Conservation (phyloP, 2,888 invertebrate species). For the Aethes cnicana region DNA sequence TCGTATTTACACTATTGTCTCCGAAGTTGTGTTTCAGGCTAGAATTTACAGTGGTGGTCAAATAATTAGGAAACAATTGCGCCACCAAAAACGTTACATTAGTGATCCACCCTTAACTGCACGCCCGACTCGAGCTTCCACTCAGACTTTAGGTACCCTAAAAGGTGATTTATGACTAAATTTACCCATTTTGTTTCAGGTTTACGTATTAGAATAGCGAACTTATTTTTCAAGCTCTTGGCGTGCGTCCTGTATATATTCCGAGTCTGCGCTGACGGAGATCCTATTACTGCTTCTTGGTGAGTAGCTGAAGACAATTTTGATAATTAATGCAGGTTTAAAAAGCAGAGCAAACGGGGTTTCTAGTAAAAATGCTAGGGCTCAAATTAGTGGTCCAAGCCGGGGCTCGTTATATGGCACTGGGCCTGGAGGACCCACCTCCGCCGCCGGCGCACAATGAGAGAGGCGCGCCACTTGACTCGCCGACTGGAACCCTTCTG, state of each 20-base stretch:
- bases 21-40: too few relatives aligned
- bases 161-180: too few relatives aligned
- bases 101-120: too few relatives aligned
- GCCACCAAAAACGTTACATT: too few relatives aligned
- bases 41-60: too few relatives aligned
- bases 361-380: slow-evolving; percentile 8
- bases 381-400: slow-evolving; percentile 10
- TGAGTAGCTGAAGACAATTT: too few relatives aligned
- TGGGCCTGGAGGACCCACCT: slow-evolving; percentile 22
- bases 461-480: slow-evolving; percentile 3
- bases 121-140: too few relatives aligned
- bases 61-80: too few relatives aligned
- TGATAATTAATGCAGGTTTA: too few relatives aligned
- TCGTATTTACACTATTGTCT: too few relatives aligned
- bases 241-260: slow-evolving; percentile 98
- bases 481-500: too few relatives aligned
- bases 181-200: slow-evolving; percentile 88
- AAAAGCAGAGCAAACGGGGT: neutral
- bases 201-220: slow-evolving; percentile 98
- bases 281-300: slow-evolving; percentile 94
- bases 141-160: too few relatives aligned
- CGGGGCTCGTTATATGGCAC: slow-evolving; percentile 27
- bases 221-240: slow-evolving; percentile 97
- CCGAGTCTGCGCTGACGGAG: slow-evolving; percentile 93
- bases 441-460: slow-evolving; percentile 16